phyloP scores from a whole-genome alignment of 2,888 invertebrate genomes.

The Leptinotarsa peninsularis region DNA sequence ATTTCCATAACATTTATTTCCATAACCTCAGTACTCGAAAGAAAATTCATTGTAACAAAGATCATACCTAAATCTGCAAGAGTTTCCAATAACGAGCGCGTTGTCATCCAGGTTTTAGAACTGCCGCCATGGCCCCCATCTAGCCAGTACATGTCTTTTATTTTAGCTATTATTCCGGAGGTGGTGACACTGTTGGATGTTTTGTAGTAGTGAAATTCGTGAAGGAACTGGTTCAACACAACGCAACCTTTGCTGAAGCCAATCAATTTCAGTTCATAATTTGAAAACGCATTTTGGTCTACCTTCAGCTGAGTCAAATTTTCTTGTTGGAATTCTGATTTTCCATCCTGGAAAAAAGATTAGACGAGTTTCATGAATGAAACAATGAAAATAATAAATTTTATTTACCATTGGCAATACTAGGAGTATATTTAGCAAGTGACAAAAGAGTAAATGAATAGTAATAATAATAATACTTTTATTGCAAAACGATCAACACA shows the following conservation, averaged over 20 bases:
- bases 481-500: too few species aligned
- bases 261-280: constrained; percentile 62
- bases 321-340: not conserved
- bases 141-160: constrained; percentile 87
- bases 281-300: constrained; percentile 23
- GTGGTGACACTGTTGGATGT: constrained; percentile 70
- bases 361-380: not conserved
- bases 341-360: not conserved
- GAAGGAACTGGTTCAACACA: constrained; percentile 89
- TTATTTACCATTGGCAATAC: too few species aligned
- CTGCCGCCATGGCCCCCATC: constrained; percentile 93
- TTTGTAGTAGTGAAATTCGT: constrained; percentile 84
- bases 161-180: constrained; percentile 71
- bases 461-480: too few species aligned
- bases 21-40: too few species aligned
- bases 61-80: constrained; percentile 77
- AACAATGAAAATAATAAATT: not conserved
- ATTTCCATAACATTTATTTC: too few species aligned
- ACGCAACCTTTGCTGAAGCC: constrained; percentile 96
- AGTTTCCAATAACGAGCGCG: constrained; percentile 78
- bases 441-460: too few species aligned
- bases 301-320: not conserved
- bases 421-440: too few species aligned
- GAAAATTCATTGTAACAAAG: not conserved
- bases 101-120: constrained; percentile 89